Evolutionary conservation across 2,797 vertebrate genomes (phyloP).

Genomic region (Spinus pinus): DNA sequence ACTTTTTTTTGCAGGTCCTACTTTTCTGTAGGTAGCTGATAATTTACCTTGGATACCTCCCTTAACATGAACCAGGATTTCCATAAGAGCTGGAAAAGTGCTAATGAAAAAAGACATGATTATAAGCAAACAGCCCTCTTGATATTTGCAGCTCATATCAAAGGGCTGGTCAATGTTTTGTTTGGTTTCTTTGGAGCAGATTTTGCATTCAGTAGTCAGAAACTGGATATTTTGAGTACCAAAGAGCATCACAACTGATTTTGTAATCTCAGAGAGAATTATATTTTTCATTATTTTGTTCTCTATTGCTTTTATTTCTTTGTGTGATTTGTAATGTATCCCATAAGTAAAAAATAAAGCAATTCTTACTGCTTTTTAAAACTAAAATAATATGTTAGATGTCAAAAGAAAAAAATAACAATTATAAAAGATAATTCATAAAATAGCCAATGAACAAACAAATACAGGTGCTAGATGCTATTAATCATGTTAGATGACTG

Average conservation of each 20-base stretch:
- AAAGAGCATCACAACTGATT: neutral
- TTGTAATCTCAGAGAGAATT: neutral
- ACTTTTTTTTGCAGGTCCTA: neutral
- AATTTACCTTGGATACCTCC: neutral
- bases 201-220: neutral
- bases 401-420: neutral
- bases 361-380: neutral
- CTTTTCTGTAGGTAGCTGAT: neutral
- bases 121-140: neutral
- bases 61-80: neutral
- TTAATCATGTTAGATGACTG: neutral
- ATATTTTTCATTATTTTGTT: neutral
- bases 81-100: neutral
- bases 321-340: neutral
- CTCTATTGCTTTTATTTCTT: neutral
- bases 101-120: neutral
- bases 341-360: neutral
- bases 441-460: neutral
- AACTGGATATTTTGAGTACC: neutral
- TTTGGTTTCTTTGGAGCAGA: neutral
- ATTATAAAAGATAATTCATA: neutral
- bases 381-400: neutral
- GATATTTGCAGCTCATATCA: neutral
- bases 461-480: neutral
- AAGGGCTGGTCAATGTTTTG: neutral